Evolutionary conservation across 2,797 vertebrate genomes (phyloP).

Genomic region (Sebastes taczanowskii): DNA sequence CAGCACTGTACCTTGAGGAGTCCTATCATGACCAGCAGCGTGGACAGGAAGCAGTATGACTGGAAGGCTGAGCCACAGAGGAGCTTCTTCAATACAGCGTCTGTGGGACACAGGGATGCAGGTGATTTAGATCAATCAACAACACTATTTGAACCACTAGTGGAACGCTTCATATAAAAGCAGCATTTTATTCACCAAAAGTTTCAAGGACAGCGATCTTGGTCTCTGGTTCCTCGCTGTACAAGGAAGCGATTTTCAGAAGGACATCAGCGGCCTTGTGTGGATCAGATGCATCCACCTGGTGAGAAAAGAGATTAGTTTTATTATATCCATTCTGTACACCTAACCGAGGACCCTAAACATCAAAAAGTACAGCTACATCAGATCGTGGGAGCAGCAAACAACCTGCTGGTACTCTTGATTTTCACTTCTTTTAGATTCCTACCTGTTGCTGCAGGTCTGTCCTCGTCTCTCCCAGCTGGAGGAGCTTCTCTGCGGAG

Average conservation of each 20-base stretch:
- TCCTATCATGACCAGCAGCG: conserved; percentile 90
- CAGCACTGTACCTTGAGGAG: conserved; percentile 88
- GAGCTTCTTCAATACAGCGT: conserved; percentile 88
- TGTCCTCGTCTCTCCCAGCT: conserved; percentile 86
- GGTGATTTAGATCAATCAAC: neutral
- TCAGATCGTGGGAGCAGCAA: neutral
- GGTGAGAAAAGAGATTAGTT: neutral
- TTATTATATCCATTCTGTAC: no score
- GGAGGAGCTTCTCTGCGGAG: conserved; percentile 88
- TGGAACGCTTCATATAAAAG: neutral
- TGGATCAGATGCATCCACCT: conserved; percentile 89
- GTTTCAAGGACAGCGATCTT: conserved; percentile 79
- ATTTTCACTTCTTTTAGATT: neutral
- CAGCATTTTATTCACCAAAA: conserved; percentile 59
- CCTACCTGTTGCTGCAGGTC: conserved; percentile 86
- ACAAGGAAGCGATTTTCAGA: conserved; percentile 90
- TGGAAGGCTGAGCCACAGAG: conserved; percentile 86
- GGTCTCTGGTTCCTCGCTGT: conserved; percentile 86
- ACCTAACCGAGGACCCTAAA: neutral
- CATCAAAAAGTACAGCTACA: neutral
- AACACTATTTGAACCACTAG: no score
- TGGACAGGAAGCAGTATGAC: conserved; percentile 86
- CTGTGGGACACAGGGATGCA: conserved; percentile 68
- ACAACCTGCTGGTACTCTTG: neutral
- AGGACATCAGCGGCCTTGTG: conserved; percentile 86